Base-by-base conservation (phyloP, 92 coral and sea anemone species). In the Siderastrea radians region DNA sequence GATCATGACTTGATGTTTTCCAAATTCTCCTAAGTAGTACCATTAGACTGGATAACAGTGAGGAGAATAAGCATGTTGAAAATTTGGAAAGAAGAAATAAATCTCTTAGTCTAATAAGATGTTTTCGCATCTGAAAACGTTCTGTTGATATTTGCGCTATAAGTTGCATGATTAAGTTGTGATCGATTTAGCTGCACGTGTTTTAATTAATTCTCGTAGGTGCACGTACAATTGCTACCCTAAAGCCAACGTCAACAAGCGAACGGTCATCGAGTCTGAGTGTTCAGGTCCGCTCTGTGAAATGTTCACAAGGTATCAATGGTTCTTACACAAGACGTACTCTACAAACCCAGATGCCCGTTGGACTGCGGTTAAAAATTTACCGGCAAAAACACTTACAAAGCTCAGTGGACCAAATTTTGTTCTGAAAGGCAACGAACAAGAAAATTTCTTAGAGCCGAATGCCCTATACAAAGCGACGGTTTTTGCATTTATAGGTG, bases 271-370 rank as follows among this genome's bases (percentile, higher is more conserved):
- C 11, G 82, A 79, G 63, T 38, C 95, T 8, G 62, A 70, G 0
- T 94, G 98, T 51, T 90, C 59, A 15, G 98, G 98, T 6, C 67
- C 74, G 4, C 70, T 81, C 51, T 95, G 98, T 75, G 75, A 75
- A 78, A 51, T 82, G 14, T 84, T 92, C 10, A 57, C 70, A 11
- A 87, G 75, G 1, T 93, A 95, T 77, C 58, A 78, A 11, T 95
- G 98, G 98, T 59, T 49, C 7, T 72, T 95, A 62, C 84, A 78
- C 64, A 45, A 57, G 54, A 83, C 61, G n/a, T 53, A 76, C 17
- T 43, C 68, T 26, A 45, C 49, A 26, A 57, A 4, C 64, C 51
- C 45, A 2, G 50, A 54, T 0, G 15, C 52, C 3, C 63, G 72
- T 15, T 90, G 93, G 95, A 49, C 76, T 38, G 62, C 84, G 74